Base-by-base conservation (phyloP, 92 coral and sea anemone genomes). In the Scolanthus callimorphus region DNA sequence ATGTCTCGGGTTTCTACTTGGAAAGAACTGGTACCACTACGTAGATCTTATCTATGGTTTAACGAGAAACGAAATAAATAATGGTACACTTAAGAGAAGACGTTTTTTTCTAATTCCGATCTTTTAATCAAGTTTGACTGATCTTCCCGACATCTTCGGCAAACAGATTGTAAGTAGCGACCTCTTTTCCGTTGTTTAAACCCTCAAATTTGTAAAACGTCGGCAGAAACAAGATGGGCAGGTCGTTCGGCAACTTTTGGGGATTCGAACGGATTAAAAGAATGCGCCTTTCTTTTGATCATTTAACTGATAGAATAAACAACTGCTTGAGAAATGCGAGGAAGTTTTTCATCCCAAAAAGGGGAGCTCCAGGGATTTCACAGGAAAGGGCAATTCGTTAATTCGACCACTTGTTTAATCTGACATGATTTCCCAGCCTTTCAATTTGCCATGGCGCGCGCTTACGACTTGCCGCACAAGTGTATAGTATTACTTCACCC, bases 221-320 rank as follows among this genome's bases (percentile, higher is more conserved):
- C 52, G 4, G 4, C 11, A 46, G 52, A 46, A 46, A 10, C 49
- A 28, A 17, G 4, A 31, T 65, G 75, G 75, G 10, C 13, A 29
- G 56, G 55, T 68, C 37, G 37, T 31, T 37, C 13, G 10, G 28
- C 22, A 17, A 19, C 57, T 51, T 24, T 48, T 51, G 39, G 21
- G 27, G 43, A 4, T 29, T 20, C 51, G 17, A 51, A 31, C 24
- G 34, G 50, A 20, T 39, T 26, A 68, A 17, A 56, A 43, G 22
- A 21, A 43, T 44, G 27, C 49, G 57, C 27, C 65, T 24, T 68
- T 68, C 75, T 57, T 55, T 47, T 55, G 65, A 57, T 68, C 49
- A 19, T 25, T 23, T 57, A 68, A 28, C 65, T 13, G 75, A 68
- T 55, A 56, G 47, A 48, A 56, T 68, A 57, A 68, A 68, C 75